phyloP scores from a whole-genome alignment of 2,797 vertebrate genomes.

The Euphonia xanthogaster region DNA sequence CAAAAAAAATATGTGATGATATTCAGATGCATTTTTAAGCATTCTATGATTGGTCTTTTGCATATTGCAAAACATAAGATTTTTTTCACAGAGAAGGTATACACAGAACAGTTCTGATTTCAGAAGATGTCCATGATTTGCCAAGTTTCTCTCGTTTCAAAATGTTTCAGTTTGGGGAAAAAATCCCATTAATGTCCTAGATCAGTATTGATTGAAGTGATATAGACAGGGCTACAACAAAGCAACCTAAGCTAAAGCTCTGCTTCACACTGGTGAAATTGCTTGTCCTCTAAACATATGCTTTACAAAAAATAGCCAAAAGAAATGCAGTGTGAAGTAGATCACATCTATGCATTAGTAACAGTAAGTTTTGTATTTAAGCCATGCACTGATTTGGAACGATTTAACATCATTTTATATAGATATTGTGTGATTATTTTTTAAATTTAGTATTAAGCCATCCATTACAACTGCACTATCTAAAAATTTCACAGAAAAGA shows the following conservation, averaged over 20 bases:
- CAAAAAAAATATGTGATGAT: not conserved
- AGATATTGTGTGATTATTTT: not conserved
- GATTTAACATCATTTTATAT: not conserved
- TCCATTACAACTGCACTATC: not conserved
- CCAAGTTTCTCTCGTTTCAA: not conserved
- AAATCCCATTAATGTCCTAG: fast-evolving
- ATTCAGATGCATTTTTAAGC: not conserved
- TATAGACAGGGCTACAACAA: not conserved
- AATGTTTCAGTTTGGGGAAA: not conserved
- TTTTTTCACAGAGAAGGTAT: not conserved
- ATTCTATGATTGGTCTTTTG: not conserved
- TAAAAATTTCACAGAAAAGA: not conserved
- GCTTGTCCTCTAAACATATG: not conserved
- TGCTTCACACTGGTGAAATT: not conserved
- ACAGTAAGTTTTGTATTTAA: not conserved
- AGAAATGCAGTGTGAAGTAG: not conserved
- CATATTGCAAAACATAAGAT: not conserved
- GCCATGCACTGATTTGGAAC: not conserved
- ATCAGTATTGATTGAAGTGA: not conserved
- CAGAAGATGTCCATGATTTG: not conserved
- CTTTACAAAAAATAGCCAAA: not conserved
- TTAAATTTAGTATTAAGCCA: not conserved
- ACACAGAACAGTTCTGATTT: not conserved
- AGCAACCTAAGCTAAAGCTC: not conserved
- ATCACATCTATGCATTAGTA: not conserved